phyloP scores from a whole-genome alignment of 2,888 invertebrate genomes.

The Drosophila birchii region DNA sequence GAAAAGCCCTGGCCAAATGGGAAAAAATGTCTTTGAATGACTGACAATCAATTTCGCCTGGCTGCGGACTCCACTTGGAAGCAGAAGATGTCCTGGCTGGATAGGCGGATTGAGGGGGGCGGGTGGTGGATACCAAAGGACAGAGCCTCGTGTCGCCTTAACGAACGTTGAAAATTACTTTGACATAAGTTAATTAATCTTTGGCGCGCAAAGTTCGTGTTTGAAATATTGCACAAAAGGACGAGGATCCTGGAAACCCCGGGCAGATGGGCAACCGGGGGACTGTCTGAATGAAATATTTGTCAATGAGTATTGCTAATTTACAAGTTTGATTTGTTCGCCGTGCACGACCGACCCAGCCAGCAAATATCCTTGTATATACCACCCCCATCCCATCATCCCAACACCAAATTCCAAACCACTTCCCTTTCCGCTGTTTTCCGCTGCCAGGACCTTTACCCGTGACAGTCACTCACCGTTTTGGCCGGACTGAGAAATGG shows the following conservation, averaged over 20 bases:
- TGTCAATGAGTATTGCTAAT: conserved; percentile 82
- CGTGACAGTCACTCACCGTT: conserved; percentile 19
- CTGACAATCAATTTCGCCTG: conserved; percentile 83
- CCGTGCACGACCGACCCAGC: conserved; percentile 25
- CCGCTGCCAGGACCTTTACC: conserved; percentile 2
- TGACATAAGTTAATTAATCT: conserved; percentile 85
- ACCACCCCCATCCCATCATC: neutral
- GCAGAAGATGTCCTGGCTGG: neutral
- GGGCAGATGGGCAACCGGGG: conserved; percentile 14
- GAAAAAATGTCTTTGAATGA: conserved; percentile 84
- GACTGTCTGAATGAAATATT: conserved; percentile 73
- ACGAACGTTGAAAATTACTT: conserved; percentile 83
- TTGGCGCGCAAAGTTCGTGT: conserved; percentile 81
- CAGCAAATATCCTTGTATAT: neutral
- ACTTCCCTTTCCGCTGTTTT: conserved; percentile 48
- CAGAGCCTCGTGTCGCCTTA: conserved; percentile 74
- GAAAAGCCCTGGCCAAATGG: conserved; percentile 62
- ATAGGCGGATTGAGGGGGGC: too few relatives aligned
- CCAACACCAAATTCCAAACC: conserved; percentile 20
- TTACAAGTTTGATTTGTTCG: conserved; percentile 81
- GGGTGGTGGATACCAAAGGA: neutral
- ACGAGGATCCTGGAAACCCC: conserved; percentile 7
- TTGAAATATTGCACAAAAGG: conserved; percentile 75
- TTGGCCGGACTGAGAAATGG: conserved; percentile 62
- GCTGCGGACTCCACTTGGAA: conserved; percentile 23